These are phyloP conservation scores for Geococcyx californianus DNA, from an alignment of 2,113 vertebrate genomes.

Conservation along the genomic window DNA sequence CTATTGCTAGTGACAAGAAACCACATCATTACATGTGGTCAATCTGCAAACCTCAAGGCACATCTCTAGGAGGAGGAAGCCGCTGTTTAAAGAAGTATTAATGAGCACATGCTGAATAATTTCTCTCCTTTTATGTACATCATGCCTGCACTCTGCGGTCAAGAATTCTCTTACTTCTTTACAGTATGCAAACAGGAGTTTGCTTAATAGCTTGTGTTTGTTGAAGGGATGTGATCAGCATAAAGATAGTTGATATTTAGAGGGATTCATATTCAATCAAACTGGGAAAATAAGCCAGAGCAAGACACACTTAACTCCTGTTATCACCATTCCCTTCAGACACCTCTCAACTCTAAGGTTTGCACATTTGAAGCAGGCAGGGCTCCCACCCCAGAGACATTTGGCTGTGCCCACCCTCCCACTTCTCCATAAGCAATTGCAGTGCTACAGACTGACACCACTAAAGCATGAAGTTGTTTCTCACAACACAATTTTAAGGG, in stretches of 20 bases:
- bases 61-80: background rate
- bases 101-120: background rate
- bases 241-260: background rate
- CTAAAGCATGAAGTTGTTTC: background rate
- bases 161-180: background rate
- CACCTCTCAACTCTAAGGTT: background rate
- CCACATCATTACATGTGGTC: slow-evolving; percentile 51
- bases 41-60: slow-evolving; percentile 43
- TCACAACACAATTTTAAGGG: background rate
- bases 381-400: background rate
- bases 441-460: background rate
- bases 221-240: background rate
- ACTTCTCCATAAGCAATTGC: background rate
- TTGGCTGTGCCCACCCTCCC: background rate
- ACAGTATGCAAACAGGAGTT: background rate
- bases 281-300: background rate
- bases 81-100: background rate
- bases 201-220: background rate
- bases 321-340: background rate
- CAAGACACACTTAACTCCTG: background rate
- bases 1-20: slow-evolving; percentile 33
- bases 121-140: background rate
- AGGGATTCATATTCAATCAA: background rate
- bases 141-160: background rate
- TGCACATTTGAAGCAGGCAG: background rate